Conservation (phyloP, 2,888 invertebrate species). For the Scaptomyza reducta region DNA sequence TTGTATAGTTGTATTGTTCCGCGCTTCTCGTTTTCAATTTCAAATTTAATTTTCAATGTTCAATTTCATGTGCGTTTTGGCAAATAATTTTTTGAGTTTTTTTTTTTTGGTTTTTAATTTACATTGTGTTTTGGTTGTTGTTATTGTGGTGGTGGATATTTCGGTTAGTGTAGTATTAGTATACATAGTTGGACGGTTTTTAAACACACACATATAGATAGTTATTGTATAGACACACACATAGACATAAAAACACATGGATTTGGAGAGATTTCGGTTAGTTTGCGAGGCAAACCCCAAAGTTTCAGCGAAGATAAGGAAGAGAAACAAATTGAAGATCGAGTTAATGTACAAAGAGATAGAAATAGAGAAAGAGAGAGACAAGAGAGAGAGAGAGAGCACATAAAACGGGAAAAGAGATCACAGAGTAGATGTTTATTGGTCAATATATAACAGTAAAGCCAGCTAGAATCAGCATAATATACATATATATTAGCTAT, state of each 20-base stretch:
- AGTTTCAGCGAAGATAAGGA: slow-evolving; percentile 32
- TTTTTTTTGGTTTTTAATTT: slow-evolving; percentile 42
- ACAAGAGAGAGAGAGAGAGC: slow-evolving; percentile 63
- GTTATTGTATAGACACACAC: slow-evolving; percentile 40
- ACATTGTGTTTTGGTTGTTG: slow-evolving; percentile 40
- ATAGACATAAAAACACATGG: slow-evolving; percentile 40
- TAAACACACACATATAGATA: slow-evolving; percentile 61
- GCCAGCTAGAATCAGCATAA: slow-evolving; percentile 53
- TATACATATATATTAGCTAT: slow-evolving; percentile 46
- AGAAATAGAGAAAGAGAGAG: slow-evolving; percentile 45
- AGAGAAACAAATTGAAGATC: slow-evolving; percentile 41
- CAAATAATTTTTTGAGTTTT: slow-evolving; percentile 11
- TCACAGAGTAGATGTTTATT: slow-evolving; percentile 75
- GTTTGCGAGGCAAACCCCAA: slow-evolving; percentile 34
- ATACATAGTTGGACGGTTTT: slow-evolving; percentile 24
- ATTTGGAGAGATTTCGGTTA: slow-evolving; percentile 23
- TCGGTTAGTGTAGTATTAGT: slow-evolving; percentile 30
- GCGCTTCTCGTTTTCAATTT: slow-evolving; percentile 76
- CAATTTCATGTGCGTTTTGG: slow-evolving; percentile 41
- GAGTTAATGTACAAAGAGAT: slow-evolving; percentile 51
- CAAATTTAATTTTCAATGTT: slow-evolving; percentile 25
- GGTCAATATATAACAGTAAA: slow-evolving; percentile 52
- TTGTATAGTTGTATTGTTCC: slow-evolving; percentile 84
- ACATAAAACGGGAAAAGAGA: slow-evolving; percentile 80
- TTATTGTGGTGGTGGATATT: slow-evolving; percentile 29